These are phyloP conservation scores for Meriones psammophilus DNA, from an alignment of 2,797 vertebrate species.

Conservation along the genomic window DNA sequence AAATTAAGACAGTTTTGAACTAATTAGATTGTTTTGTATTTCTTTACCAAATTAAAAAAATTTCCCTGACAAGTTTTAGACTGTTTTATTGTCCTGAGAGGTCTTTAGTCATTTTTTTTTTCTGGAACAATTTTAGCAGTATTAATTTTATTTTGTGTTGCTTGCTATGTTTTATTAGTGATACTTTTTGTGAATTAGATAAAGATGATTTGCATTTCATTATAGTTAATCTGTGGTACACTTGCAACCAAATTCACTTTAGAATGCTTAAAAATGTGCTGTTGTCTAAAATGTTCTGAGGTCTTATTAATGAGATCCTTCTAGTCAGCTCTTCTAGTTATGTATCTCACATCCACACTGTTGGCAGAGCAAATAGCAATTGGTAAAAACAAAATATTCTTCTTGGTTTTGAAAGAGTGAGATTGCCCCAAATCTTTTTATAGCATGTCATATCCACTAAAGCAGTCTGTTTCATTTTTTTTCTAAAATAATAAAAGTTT, in stretches of 20 bases:
- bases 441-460: background rate
- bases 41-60: slow-evolving; percentile 5
- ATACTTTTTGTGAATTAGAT: slow-evolving; percentile 37
- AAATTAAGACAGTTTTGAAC: background rate
- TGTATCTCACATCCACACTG: background rate
- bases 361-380: slow-evolving; percentile 43
- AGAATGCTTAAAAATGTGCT: slow-evolving; percentile 54
- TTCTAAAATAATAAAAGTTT: slow-evolving; percentile 27
- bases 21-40: slow-evolving; percentile 25
- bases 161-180: slow-evolving; percentile 53
- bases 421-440: slow-evolving; percentile 9
- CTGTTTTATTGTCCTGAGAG: slow-evolving; percentile 9
- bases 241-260: slow-evolving; percentile 31
- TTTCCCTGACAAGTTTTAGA: slow-evolving; percentile 31
- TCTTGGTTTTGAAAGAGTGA: slow-evolving; percentile 23
- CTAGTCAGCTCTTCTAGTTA: background rate
- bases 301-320: slow-evolving; percentile 41
- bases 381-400: slow-evolving; percentile 22
- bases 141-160: slow-evolving; percentile 58
- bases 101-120: background rate
- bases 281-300: slow-evolving; percentile 7
- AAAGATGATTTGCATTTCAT: slow-evolving; percentile 34
- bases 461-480: slow-evolving; percentile 44
- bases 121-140: slow-evolving; percentile 36
- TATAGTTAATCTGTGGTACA: slow-evolving; percentile 33